phyloP scores from a whole-genome alignment of 2,888 invertebrate species.

The Kuschelorhynchus macadamiae region DNA sequence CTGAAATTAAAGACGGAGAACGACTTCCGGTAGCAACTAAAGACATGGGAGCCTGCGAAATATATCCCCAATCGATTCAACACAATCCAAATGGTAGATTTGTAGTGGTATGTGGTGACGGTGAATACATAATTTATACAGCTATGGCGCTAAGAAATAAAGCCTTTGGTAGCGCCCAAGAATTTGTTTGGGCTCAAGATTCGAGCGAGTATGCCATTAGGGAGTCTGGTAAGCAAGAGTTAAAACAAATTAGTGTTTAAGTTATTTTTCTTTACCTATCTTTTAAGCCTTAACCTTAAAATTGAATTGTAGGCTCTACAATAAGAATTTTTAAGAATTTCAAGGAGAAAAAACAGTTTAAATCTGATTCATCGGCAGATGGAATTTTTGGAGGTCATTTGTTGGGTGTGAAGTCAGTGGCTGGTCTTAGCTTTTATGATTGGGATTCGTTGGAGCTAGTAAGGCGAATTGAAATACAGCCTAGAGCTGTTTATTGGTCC shows the following conservation, averaged over 20 bases:
- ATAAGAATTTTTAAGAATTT: conserved; percentile 98
- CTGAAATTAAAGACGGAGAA: conserved; percentile 91
- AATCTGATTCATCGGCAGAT: conserved; percentile 97
- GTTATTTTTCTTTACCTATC: neutral
- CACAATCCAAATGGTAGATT: conserved; percentile 98
- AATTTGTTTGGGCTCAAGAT: conserved; percentile 99
- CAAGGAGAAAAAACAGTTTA: conserved; percentile 95
- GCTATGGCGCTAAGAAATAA: conserved; percentile 99
- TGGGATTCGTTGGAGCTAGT: conserved; percentile 96
- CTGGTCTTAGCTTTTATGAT: conserved; percentile 95
- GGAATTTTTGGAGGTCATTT: conserved; percentile 73
- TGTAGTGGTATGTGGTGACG: conserved; percentile 98
- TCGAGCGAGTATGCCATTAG: conserved; percentile 90
- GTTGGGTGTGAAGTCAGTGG: conserved; percentile 86
- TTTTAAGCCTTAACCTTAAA: neutral
- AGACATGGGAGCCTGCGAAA: conserved; percentile 99
- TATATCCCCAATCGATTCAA: conserved; percentile 97
- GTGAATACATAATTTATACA: conserved; percentile 99
- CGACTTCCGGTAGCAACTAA: conserved; percentile 94
- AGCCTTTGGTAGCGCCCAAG: conserved; percentile 97
- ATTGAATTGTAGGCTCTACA: conserved; percentile 74
- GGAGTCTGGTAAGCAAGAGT: conserved; percentile 77
- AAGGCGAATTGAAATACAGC: conserved; percentile 97
- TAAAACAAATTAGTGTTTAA: neutral
- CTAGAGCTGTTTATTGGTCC: conserved; percentile 95